These are phyloP conservation scores for Phalera bucephala DNA, from an alignment of 2,888 invertebrate species.

Conservation along the genomic window DNA sequence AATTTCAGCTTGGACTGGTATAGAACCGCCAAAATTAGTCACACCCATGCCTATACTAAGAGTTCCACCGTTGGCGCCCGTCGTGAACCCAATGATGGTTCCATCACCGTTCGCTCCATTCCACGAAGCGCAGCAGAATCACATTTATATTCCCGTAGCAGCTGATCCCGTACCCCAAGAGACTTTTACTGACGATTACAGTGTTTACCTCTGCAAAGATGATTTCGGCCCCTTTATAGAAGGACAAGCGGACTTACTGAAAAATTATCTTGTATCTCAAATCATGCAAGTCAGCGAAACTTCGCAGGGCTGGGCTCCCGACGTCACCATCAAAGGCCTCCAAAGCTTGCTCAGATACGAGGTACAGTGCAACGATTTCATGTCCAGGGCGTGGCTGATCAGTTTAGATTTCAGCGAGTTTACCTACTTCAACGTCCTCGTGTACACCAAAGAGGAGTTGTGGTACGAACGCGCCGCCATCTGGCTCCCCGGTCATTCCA, in stretches of 20 bases:
- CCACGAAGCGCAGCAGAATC: slow-evolving; percentile 12
- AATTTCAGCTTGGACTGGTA: slow-evolving; percentile 60
- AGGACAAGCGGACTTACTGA: slow-evolving; percentile 48
- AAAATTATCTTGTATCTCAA: slow-evolving; percentile 53
- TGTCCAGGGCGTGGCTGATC: slow-evolving; percentile 60
- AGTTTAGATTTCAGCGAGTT: slow-evolving; percentile 58
- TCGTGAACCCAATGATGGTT: slow-evolving; percentile 27
- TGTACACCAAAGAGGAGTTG: slow-evolving; percentile 66
- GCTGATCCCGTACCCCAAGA: neutral
- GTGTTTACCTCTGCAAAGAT: slow-evolving; percentile 64
- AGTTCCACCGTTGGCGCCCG: slow-evolving; percentile 8
- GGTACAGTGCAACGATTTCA: slow-evolving; percentile 51
- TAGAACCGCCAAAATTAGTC: slow-evolving; percentile 34
- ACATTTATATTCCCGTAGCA: slow-evolving; percentile 4
- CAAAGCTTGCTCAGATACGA: slow-evolving; percentile 59
- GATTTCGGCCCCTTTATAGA: slow-evolving; percentile 56
- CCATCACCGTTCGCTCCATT: slow-evolving; percentile 20
- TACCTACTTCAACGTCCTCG: slow-evolving; percentile 52
- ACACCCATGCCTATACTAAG: slow-evolving; percentile 14
- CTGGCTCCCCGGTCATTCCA: slow-evolving; percentile 70
- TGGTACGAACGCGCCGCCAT: slow-evolving; percentile 73
- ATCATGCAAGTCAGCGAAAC: slow-evolving; percentile 48
- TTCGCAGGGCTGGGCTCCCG: slow-evolving; percentile 54
- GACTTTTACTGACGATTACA: slow-evolving; percentile 16
- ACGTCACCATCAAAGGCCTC: slow-evolving; percentile 59